Percentiles rank a stretch among this genome's conserved stretches.
Conservation (phyloP, 35 echinoderm and acorn worm species). For the Apostichopus parvimensis region DNA sequence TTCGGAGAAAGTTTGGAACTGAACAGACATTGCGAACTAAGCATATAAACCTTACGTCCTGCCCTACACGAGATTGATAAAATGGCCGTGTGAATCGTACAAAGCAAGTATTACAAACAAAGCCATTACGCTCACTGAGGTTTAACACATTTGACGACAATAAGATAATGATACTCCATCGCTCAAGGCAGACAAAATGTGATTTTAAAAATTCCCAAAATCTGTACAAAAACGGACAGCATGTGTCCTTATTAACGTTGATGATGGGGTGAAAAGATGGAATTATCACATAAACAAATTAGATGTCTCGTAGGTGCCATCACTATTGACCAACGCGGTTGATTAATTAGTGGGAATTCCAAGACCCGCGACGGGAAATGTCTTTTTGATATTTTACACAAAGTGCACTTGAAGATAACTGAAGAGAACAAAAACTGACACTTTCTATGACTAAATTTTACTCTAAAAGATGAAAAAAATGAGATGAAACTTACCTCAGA, state of each 20-base stretch:
- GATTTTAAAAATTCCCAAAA: constrained; percentile 54
- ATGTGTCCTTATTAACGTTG: constrained; percentile 5
- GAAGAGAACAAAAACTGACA: constrained; percentile 64
- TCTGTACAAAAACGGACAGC: constrained; percentile 21
- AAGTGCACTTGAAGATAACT: constrained; percentile 60
- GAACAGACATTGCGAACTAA: constrained; percentile 25
- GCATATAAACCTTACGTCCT: constrained; percentile 22
- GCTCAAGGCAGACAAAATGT: constrained; percentile 58
- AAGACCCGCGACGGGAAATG: constrained; percentile 64
- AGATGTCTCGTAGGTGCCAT: not conserved
- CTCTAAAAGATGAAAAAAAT: constrained; percentile 44
- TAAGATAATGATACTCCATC: constrained; percentile 62
- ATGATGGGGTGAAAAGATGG: not conserved
- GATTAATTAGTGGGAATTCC: constrained; percentile 60
- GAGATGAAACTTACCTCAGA: constrained; percentile 57
- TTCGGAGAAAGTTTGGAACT: constrained; percentile 38
- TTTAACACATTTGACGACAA: constrained; percentile 66
- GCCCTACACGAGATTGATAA: constrained; percentile 11
- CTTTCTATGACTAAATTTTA: constrained; percentile 59
- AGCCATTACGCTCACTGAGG: constrained; percentile 62
- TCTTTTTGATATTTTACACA: constrained; percentile 66
- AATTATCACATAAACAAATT: constrained; percentile 22
- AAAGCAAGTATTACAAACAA: constrained; percentile 65
- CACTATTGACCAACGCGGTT: constrained; percentile 18
- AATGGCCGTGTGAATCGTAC: constrained; percentile 49